These are phyloP conservation scores for Petrosia ficiformis DNA, from an alignment of 37 sponge, comb jelly and placozoan genomes.

Conservation along the genomic window DNA sequence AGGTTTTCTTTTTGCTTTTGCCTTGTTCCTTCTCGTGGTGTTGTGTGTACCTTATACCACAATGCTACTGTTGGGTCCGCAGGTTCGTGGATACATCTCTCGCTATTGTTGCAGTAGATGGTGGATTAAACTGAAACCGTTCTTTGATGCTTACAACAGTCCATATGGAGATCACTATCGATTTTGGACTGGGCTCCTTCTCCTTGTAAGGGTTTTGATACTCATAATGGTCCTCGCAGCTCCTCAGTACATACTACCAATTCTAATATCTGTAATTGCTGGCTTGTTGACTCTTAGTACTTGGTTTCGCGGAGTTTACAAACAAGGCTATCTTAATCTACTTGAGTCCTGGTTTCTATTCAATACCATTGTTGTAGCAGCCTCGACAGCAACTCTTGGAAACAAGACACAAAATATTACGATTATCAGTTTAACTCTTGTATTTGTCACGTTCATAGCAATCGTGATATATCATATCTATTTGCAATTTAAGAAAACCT, in stretches of 20 bases:
- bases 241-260: background rate
- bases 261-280: background rate
- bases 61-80: conserved; percentile 10
- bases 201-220: conserved; percentile 20
- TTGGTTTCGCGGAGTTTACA: conserved; percentile 17
- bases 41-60: conserved; percentile 29
- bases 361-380: background rate
- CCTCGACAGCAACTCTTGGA: too few relatives aligned
- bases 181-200: conserved; percentile 39
- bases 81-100: background rate
- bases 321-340: conserved; percentile 12
- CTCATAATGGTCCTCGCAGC: conserved; percentile 4
- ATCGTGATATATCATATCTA: too few relatives aligned
- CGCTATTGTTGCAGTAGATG: too few relatives aligned
- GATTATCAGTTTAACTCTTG: background rate
- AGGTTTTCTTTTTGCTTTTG: background rate
- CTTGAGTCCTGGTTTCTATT: conserved; percentile 11
- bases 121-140: too few relatives aligned
- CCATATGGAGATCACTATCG: conserved; percentile 20
- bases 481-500: too few relatives aligned
- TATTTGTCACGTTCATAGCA: conserved; percentile 1
- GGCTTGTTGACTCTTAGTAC: background rate
- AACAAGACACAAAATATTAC: too few relatives aligned
- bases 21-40: too few relatives aligned
- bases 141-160: conserved; percentile 34